Percentiles rank a stretch among this genome's conserved stretches.
These are phyloP conservation scores for Chrysolina haemoptera DNA, from an alignment of 2,888 invertebrate genomes.

Conservation along the genomic window DNA sequence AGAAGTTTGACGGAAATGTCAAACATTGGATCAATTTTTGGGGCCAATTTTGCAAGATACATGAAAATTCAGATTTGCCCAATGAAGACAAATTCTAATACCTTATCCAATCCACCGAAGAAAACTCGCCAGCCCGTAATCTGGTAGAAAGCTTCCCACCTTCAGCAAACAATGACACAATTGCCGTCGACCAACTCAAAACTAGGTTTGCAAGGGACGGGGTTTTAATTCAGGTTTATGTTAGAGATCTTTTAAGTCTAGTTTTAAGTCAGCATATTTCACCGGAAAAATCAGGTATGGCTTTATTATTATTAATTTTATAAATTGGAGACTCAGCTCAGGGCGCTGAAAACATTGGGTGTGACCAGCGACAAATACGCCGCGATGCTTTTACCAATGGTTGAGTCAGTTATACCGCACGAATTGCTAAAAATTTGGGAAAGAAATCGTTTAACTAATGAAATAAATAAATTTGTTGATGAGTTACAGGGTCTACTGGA, in stretches of 20 bases:
- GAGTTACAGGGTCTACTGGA: too few species aligned
- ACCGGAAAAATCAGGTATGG: too few species aligned
- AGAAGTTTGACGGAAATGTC: not conserved
- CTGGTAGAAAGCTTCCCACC: constrained; percentile 20
- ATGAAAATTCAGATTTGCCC: too few species aligned
- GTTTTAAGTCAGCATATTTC: constrained; percentile 7
- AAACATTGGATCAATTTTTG: constrained; percentile 12
- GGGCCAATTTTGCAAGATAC: not conserved
- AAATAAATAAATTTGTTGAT: too few species aligned
- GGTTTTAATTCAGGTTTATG: constrained; percentile 31
- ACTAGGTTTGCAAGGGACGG: constrained; percentile 28
- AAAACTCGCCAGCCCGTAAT: constrained; percentile 13
- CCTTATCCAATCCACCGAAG: constrained; percentile 27
- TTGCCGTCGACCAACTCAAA: constrained; percentile 26
- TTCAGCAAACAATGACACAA: constrained; percentile 17
- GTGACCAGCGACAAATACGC: too few species aligned
- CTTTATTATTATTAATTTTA: too few species aligned
- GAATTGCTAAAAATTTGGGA: too few species aligned
- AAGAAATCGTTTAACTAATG: too few species aligned
- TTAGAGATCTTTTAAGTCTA: constrained; percentile 20
- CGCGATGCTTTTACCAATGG: too few species aligned
- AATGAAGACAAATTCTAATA: not conserved
- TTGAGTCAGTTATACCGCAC: too few species aligned
- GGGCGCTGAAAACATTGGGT: too few species aligned
- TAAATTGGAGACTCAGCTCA: too few species aligned